Conservation (phyloP, 2,113 vertebrate species). For the Neolamprologus falcicula region DNA sequence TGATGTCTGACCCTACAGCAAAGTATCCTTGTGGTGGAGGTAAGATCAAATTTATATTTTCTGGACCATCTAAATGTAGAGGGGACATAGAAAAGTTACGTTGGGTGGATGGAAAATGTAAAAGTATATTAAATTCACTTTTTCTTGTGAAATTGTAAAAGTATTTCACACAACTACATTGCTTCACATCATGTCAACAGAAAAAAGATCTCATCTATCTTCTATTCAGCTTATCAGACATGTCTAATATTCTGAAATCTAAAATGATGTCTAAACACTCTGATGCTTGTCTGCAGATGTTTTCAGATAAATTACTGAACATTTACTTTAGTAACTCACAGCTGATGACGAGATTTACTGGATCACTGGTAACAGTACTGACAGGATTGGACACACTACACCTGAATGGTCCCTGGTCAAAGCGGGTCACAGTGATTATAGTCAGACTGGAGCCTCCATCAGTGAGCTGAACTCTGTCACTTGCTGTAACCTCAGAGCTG, state of each 20-base stretch:
- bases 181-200: too few relatives aligned
- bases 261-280: accelerated
- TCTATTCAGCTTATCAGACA: accelerated
- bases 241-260: too few relatives aligned
- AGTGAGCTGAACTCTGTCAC: not conserved
- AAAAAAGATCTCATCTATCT: accelerated
- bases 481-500: not conserved
- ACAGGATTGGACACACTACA: accelerated
- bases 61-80: not conserved
- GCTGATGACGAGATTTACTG: accelerated
- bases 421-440: accelerated
- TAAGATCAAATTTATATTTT: accelerated
- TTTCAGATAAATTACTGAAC: too few relatives aligned
- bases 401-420: not conserved
- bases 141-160: too few relatives aligned
- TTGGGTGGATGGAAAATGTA: too few relatives aligned
- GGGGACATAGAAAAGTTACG: accelerated
- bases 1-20: accelerated
- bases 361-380: not conserved
- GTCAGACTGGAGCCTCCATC: not conserved
- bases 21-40: accelerated
- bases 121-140: accelerated
- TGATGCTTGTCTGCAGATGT: accelerated
- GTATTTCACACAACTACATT: too few relatives aligned
- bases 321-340: accelerated